phyloP scores from a whole-genome alignment of 2,797 vertebrate species.

The Enteromius unitaeniatus region DNA sequence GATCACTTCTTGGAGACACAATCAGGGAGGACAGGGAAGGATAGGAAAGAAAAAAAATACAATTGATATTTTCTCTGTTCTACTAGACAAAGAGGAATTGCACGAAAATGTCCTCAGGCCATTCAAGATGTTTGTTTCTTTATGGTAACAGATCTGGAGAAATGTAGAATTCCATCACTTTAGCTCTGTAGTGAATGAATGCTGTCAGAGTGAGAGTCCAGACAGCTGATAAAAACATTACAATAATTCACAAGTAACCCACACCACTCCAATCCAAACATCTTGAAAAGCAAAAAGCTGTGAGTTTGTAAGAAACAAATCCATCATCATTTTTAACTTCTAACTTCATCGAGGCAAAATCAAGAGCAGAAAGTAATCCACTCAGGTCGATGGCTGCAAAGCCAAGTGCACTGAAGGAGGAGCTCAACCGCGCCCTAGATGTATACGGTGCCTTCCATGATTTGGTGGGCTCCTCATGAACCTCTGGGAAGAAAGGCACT shows the following conservation, averaged over 20 bases:
- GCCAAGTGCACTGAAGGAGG: no score
- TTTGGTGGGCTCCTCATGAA: no score
- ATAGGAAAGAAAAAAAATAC: not conserved
- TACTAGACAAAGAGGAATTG: not conserved
- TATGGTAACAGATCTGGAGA: not conserved
- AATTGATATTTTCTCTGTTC: not conserved
- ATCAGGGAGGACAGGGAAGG: not conserved
- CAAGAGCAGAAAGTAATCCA: no score
- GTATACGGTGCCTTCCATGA: no score
- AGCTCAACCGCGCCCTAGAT: no score
- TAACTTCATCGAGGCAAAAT: no score
- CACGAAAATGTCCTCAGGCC: not conserved
- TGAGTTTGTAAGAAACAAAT: not conserved
- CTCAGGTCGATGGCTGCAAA: no score
- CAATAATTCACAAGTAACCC: not conserved
- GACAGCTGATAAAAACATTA: not conserved
- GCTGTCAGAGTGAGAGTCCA: not conserved
- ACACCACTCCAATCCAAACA: not conserved
- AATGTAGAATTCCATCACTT: not conserved
- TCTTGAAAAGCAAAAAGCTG: not conserved
- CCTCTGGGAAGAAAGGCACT: no score
- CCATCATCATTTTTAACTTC: not conserved
- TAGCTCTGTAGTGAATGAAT: not conserved
- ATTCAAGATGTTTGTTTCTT: not conserved
- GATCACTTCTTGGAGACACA: conserved; percentile 23